A percentile compares a stretch with the other conserved stretches of the same genome.
phyloP scores from a whole-genome alignment of 2,888 invertebrate species.

The Rotaria macrura region DNA sequence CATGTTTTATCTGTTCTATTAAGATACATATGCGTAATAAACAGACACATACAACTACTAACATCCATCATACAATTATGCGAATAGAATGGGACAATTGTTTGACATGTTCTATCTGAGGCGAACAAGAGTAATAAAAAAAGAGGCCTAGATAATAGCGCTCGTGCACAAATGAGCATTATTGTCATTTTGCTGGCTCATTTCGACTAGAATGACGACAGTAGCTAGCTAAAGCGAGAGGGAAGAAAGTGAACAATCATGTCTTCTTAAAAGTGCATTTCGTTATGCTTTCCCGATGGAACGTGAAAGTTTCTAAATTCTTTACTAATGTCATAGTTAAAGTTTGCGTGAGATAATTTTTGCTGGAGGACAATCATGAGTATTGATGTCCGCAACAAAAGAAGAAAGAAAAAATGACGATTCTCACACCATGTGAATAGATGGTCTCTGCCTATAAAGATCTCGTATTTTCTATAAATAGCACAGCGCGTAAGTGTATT shows the following conservation, averaged over 20 bases:
- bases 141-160: not conserved
- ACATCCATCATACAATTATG: not conserved
- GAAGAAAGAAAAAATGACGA: not conserved
- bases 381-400: not conserved
- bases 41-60: not conserved
- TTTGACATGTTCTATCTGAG: not conserved
- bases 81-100: not conserved
- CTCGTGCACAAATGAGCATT: too few species aligned
- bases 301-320: not conserved
- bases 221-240: not conserved
- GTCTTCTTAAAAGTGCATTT: not conserved
- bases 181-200: too few species aligned
- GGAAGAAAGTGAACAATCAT: not conserved
- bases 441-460: not conserved
- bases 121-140: not conserved
- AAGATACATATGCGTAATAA: not conserved
- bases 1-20: not conserved
- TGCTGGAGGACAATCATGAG: not conserved
- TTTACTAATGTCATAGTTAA: not conserved
- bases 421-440: not conserved
- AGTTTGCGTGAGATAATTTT: not conserved
- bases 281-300: not conserved
- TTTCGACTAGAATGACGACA: not conserved
- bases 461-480: too few species aligned
- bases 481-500: too few species aligned